Conservation (phyloP, 2,797 vertebrate species). For the Octomys mimax region DNA sequence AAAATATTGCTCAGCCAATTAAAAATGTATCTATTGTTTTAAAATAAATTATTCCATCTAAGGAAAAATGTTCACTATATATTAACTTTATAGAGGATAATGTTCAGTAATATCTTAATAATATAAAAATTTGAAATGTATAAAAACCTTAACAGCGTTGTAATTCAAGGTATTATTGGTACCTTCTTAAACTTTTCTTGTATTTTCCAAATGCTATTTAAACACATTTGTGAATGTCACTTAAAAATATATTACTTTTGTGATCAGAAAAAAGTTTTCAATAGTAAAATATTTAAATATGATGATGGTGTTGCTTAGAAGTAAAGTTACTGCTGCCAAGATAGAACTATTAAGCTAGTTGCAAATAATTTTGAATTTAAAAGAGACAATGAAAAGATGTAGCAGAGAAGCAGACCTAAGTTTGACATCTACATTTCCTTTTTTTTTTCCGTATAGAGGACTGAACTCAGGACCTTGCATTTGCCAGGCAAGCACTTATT, state of each 20-base stretch:
- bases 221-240: constrained; percentile 17
- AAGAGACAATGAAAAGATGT: neutral
- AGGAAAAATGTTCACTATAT: neutral
- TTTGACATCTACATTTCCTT: neutral
- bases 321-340: constrained; percentile 7
- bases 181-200: neutral
- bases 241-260: constrained; percentile 36
- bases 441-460: too few species aligned
- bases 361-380: neutral
- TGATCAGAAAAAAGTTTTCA: constrained; percentile 18
- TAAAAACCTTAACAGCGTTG: constrained; percentile 9
- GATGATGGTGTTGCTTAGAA: neutral
- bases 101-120: constrained; percentile 28
- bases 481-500: too few species aligned
- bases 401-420: neutral
- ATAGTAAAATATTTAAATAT: constrained; percentile 16
- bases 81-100: neutral
- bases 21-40: constrained; percentile 12
- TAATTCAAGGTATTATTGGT: neutral
- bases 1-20: constrained; percentile 49
- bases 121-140: constrained; percentile 27
- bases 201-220: constrained; percentile 40
- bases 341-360: constrained; percentile 1
- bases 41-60: constrained; percentile 46
- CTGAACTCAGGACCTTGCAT: too few species aligned